Evolutionary conservation across 1,140 invertebrate species (phyloP).

Genomic region (Saccostrea glomerata): DNA sequence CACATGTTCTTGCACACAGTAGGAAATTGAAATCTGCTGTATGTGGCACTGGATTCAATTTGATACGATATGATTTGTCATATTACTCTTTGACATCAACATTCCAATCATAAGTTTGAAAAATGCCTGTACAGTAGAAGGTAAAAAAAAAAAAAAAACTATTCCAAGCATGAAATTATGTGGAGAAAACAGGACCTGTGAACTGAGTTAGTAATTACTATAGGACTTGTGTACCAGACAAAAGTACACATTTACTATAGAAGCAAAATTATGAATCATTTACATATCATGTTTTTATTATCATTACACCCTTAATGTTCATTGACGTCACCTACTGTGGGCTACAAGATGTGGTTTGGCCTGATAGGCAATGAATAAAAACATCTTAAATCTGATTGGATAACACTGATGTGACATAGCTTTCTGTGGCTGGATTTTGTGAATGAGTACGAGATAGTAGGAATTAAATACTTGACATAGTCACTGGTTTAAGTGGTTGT

Average conservation of each 20-base stretch:
- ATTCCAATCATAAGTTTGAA: neutral
- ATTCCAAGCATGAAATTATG: too few species aligned
- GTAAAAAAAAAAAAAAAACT: too few species aligned
- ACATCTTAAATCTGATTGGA: neutral
- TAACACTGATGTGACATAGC: neutral
- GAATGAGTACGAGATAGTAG: neutral
- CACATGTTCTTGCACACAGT: too few species aligned
- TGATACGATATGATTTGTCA: too few species aligned
- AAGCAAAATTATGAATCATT: neutral
- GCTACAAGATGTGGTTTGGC: neutral
- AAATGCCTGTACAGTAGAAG: too few species aligned
- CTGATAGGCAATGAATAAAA: neutral
- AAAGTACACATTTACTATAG: neutral
- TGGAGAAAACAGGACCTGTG: too few species aligned
- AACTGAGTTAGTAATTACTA: neutral
- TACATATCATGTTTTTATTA: neutral
- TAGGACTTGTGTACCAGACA: neutral
- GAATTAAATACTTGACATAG: neutral
- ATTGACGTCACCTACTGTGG: neutral
- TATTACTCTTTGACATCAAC: neutral
- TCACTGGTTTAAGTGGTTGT: neutral
- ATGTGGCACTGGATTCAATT: too few species aligned
- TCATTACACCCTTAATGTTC: neutral
- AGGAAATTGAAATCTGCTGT: too few species aligned
- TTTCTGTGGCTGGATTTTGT: conserved; percentile 11